Evolutionary conservation across 2,888 invertebrate genomes (phyloP).

Genomic region (Zhengitettix transpicula): DNA sequence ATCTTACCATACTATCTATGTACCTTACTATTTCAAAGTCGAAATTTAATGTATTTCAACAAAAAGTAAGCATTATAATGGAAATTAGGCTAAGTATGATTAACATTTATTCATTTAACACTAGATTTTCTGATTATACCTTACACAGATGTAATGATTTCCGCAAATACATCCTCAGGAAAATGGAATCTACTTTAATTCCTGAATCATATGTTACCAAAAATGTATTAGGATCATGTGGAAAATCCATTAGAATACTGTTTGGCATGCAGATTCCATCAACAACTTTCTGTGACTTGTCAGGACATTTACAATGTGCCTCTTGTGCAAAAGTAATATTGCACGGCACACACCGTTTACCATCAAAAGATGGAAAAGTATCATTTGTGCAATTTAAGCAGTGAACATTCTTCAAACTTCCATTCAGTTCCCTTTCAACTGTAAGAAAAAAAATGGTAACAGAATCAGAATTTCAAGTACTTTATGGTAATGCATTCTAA

Average conservation of each 20-base stretch:
- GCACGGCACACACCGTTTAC: constrained; percentile 26
- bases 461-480: too few species aligned
- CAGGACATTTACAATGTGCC: neutral
- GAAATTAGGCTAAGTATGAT: too few species aligned
- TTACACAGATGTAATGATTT: neutral
- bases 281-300: neutral
- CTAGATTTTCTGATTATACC: neutral
- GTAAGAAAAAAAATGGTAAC: constrained; percentile 12
- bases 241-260: neutral
- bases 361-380: constrained; percentile 24
- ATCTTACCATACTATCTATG: too few species aligned
- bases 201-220: neutral
- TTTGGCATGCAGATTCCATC: neutral
- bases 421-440: constrained; percentile 26
- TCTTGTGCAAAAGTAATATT: constrained; percentile 4
- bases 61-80: too few species aligned
- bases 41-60: too few species aligned
- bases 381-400: constrained; percentile 28
- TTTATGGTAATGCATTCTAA: too few species aligned
- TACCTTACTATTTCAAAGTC: too few species aligned
- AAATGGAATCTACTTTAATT: neutral
- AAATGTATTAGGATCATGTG: neutral
- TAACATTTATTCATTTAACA: too few species aligned
- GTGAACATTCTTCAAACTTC: constrained; percentile 19
- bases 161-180: neutral